Evolutionary conservation across 2,113 vertebrate genomes (phyloP), one percentile per base, ranked within the genome.

Genomic region (Beaufortia kweichowensis): DNA sequence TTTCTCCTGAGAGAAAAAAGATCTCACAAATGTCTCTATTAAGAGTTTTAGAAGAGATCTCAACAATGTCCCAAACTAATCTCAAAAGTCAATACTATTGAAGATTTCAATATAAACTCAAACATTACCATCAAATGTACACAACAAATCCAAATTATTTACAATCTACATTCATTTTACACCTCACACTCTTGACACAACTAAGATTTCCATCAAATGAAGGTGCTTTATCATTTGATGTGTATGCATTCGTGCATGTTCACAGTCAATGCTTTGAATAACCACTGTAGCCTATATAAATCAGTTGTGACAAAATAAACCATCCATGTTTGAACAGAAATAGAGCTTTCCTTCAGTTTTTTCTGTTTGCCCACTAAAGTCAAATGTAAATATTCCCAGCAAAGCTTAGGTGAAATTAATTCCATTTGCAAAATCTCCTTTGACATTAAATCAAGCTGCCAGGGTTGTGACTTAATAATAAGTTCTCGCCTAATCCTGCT

Each of bases 261-360:
- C 75, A 26, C 43, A 69, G 62, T 70, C 65, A 46, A 74, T 83
- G 41, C 35, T 80, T 85, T 39, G 35, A 39, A 85, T 83, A 83
- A 67, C 17, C 68, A 29, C 77, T 56, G 76, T 14, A 15, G 41
- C n/a, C n/a, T 46, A 11, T 83, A 86, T 85, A 86, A 86, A 87
- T 86, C 80, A 82, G 72, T 75, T 63, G 60, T 82, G 77, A 84
- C 75, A 87, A 88, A 88, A 83, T 81, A 89, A 87, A 85, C 81
- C 84, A 11, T 17, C 62, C n/a, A 66, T 78, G 75, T 83, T 81
- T 84, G 81, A 55, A 72, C 85, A 87, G 83, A 79, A 80, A 82
- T 69, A 21, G 63, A 55, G 23, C 80, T 79, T 79, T 65, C n/a
- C 69, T 72, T 46, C 23, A 84, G 86, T 87, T 76, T 81, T 76